Conservation (phyloP, 2,888 invertebrate species). For the Teleogryllus oceanicus region DNA sequence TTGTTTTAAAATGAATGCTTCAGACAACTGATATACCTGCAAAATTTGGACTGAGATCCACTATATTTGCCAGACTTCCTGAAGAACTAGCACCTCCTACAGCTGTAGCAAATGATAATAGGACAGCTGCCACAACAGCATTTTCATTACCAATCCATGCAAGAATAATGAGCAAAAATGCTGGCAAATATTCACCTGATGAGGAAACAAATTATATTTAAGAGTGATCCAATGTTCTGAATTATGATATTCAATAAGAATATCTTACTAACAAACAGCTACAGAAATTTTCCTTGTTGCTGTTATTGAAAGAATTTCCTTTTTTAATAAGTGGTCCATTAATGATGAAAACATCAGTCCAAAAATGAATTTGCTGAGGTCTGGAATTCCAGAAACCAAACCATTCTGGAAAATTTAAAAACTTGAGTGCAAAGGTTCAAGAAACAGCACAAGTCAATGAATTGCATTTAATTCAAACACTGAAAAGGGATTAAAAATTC, state of each 20-base stretch:
- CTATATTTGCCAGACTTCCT: slow-evolving; percentile 39
- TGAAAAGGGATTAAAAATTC: background rate
- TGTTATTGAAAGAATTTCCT: slow-evolving; percentile 36
- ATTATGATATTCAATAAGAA: slow-evolving; percentile 18
- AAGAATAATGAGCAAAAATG: slow-evolving; percentile 34
- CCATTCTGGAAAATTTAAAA: slow-evolving; percentile 37
- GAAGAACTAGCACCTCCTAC: slow-evolving; percentile 38
- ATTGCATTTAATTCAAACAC: slow-evolving; percentile 11
- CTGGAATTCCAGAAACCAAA: slow-evolving; percentile 39
- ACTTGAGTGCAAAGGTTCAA: too few relatives aligned
- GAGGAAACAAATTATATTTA: background rate
- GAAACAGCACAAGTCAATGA: background rate
- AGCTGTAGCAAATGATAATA: slow-evolving; percentile 34
- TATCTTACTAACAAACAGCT: slow-evolving; percentile 36
- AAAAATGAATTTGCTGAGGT: slow-evolving; percentile 38
- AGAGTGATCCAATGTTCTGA: background rate
- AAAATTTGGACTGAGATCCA: slow-evolving; percentile 37
- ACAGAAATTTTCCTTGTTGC: slow-evolving; percentile 38
- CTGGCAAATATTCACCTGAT: slow-evolving; percentile 38
- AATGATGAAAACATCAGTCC: slow-evolving; percentile 38
- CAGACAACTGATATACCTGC: slow-evolving; percentile 30
- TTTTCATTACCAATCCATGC: slow-evolving; percentile 30
- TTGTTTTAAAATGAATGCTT: background rate
- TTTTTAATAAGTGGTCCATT: slow-evolving; percentile 37
- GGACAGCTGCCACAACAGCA: slow-evolving; percentile 33